Base-by-base conservation (phyloP, 2,113 vertebrate species). In the Lutjanus erythropterus region DNA sequence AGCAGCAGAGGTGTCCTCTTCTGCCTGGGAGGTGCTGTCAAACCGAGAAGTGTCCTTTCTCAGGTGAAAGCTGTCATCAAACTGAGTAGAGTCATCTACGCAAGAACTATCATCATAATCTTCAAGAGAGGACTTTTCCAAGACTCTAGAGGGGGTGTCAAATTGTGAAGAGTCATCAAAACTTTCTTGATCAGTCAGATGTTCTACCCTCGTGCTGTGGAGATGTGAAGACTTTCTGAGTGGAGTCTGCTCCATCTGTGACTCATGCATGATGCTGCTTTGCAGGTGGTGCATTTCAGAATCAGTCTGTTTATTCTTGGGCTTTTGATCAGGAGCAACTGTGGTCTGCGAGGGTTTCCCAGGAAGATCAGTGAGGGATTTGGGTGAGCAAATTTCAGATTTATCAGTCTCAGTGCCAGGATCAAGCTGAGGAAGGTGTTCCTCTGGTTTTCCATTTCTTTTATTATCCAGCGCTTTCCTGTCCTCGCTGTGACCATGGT, bases 121-220 rank as follows among this genome's bases (percentile, higher is more conserved):
- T 12, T 64, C 33, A 18, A 25, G 18, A 72, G 88, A 86, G 7
- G 72, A 65, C 44, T 88, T 88, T 44, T 85, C 92, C 47, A 86
- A 68, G 50, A 80, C 11, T 55, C 60, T 44, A 15, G 88, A 86
- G 18, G 84, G 50, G 37, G 58, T 71, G 76, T 83, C 71, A 71
- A 84, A 91, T 6, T 29, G 62, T 11, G 75, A 86, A 6, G 89
- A 78, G 53, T 75, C 65, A 11, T 86, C 83, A 61, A 82, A 93
- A 31, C 81, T 71, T 58, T 88, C 81, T 52, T 89, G 78, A 1
- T 80, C 64, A 0, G 81, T 80, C 37, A 66, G 33, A 67, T 80
- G 67, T 56, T 89, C 80, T 46, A 27, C 29, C 37, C 56, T 75
- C 33, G 84, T 82, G 74, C 79, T 85, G 68, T 90, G 80, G 19